Evolutionary conservation across 2,113 vertebrate species (phyloP).

Genomic region (Callocephalon fimbriatum): DNA sequence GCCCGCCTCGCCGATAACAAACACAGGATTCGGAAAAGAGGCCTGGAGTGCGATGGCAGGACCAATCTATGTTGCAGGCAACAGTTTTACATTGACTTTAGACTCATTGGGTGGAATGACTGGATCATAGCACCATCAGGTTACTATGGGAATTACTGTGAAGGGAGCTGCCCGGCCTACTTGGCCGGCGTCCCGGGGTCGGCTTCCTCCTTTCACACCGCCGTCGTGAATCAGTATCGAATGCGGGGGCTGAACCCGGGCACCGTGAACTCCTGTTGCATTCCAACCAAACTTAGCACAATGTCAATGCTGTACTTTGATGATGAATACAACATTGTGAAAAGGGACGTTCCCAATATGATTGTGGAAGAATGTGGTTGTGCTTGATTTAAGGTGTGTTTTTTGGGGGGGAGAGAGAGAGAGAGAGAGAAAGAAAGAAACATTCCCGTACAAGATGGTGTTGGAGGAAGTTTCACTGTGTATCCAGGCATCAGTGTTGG

Average conservation of each 20-base stretch:
- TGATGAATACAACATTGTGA: slow-evolving; percentile 99
- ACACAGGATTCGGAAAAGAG: slow-evolving; percentile 96
- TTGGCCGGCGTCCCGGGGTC: slow-evolving; percentile 96
- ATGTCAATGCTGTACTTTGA: slow-evolving; percentile 99
- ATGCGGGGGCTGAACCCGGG: slow-evolving; percentile 96
- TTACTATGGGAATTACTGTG: slow-evolving; percentile 99
- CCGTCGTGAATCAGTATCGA: slow-evolving; percentile 98
- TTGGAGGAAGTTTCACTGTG: slow-evolving; percentile 69
- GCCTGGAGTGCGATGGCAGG: slow-evolving; percentile 95
- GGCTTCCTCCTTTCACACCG: slow-evolving; percentile 97
- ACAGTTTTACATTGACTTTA: slow-evolving; percentile 99
- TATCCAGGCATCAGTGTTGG: slow-evolving; percentile 67
- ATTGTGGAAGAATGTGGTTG: slow-evolving; percentile 99
- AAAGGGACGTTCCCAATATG: slow-evolving; percentile 99
- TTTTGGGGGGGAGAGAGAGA: background rate
- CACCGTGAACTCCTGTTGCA: slow-evolving; percentile 98
- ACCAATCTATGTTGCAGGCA: slow-evolving; percentile 97
- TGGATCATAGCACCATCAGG: slow-evolving; percentile 99
- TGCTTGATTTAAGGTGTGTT: slow-evolving; percentile 82
- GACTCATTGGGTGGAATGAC: slow-evolving; percentile 98
- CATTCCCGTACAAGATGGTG: slow-evolving; percentile 67
- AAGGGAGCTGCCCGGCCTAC: slow-evolving; percentile 97
- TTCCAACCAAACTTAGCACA: slow-evolving; percentile 98
- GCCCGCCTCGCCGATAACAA: slow-evolving; percentile 89
- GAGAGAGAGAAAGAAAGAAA: slow-evolving; percentile 17